phyloP scores from a whole-genome alignment of 2,888 invertebrate species.

The Dorcus hopei region DNA sequence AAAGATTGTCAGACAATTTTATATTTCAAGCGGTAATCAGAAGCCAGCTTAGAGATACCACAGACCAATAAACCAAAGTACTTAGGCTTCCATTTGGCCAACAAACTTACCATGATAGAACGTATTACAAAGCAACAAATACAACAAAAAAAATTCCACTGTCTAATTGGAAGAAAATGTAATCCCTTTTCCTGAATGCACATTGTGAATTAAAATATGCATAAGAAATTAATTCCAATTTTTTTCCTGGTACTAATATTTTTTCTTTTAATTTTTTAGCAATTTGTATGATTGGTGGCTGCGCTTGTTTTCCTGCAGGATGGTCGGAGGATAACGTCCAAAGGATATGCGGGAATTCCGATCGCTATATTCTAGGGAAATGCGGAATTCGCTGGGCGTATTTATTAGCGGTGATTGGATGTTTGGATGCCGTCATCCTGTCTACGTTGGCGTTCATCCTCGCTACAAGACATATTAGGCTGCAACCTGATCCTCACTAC shows the following conservation, averaged over 20 bases:
- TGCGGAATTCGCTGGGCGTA: slow-evolving; percentile 94
- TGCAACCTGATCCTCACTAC: slow-evolving; percentile 77
- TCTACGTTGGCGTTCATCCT: slow-evolving; percentile 90
- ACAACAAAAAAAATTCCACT: too few species aligned
- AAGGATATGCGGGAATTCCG: slow-evolving; percentile 82
- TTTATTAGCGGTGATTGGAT: slow-evolving; percentile 86
- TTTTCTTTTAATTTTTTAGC: slow-evolving; percentile 57
- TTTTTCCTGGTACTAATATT: not conserved
- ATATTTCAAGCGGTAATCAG: too few species aligned
- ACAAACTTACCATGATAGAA: too few species aligned
- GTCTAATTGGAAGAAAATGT: too few species aligned
- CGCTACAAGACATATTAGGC: slow-evolving; percentile 81
- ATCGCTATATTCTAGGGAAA: slow-evolving; percentile 73
- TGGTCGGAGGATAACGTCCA: slow-evolving; percentile 84
- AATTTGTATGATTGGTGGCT: slow-evolving; percentile 81
- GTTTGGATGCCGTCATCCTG: slow-evolving; percentile 80
- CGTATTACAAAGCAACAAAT: too few species aligned
- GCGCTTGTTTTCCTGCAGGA: slow-evolving; percentile 85
- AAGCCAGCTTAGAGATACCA: too few species aligned
- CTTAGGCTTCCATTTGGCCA: too few species aligned
- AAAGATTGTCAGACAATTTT: too few species aligned
- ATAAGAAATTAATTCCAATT: too few species aligned
- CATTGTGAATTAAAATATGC: too few species aligned
- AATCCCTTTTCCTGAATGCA: too few species aligned
- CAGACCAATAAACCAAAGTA: too few species aligned